These are phyloP conservation scores for Philonicus albiceps DNA, from an alignment of 2,888 invertebrate species.

Conservation along the genomic window DNA sequence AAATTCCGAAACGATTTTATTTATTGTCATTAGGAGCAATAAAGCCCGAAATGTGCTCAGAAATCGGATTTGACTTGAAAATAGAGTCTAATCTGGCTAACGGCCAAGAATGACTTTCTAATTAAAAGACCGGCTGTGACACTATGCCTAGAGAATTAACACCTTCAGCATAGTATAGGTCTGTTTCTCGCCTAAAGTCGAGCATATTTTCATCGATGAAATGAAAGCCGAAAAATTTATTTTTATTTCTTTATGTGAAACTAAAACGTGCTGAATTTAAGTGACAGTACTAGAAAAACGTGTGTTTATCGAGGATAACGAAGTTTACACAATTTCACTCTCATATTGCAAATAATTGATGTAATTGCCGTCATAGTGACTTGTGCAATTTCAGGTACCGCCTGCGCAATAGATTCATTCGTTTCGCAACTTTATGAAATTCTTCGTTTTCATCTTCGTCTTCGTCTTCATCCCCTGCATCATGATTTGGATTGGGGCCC, in stretches of 20 bases:
- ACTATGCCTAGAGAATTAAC: background rate
- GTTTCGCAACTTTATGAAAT: slow-evolving; percentile 17
- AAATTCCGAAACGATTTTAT: slow-evolving; percentile 2
- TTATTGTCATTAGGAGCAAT: background rate
- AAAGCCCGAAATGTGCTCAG: background rate
- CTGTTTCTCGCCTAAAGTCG: background rate
- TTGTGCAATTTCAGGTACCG: slow-evolving; percentile 3
- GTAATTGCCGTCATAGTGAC: background rate
- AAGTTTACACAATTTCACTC: background rate
- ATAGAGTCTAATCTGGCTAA: slow-evolving; percentile 52
- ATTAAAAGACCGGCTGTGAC: background rate
- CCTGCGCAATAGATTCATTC: background rate
- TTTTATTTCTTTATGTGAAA: background rate
- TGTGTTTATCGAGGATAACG: background rate
- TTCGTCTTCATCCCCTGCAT: background rate
- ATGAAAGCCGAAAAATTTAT: background rate
- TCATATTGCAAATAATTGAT: background rate
- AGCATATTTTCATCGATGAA: background rate
- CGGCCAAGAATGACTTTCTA: slow-evolving; percentile 1
- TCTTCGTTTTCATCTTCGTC: background rate
- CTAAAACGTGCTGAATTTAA: background rate
- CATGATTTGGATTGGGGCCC: no score
- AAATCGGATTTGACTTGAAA: background rate
- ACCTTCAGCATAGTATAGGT: background rate
- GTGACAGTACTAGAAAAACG: background rate